A percentile compares a stretch with the other conserved stretches of the same genome.
Conservation (phyloP, 1,140 invertebrate genomes). For the Heliothis virescens region DNA sequence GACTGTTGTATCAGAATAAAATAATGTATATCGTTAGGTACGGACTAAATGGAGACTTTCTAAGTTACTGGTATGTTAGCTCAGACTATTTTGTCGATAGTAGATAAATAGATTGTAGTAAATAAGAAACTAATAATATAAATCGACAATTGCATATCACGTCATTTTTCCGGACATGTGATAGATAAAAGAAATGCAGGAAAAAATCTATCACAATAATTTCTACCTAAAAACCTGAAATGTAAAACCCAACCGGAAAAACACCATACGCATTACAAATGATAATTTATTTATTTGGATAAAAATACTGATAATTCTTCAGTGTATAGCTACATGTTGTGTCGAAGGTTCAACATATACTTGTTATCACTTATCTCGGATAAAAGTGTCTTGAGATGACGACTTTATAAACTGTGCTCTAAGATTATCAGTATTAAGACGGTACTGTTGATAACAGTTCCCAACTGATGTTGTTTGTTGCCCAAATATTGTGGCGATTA, state of each 20-base stretch:
- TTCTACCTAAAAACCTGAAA: not conserved
- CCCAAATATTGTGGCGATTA: not conserved
- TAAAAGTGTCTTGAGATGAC: slow-evolving; percentile 61
- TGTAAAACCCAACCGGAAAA: slow-evolving; percentile 7
- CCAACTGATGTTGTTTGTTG: not conserved
- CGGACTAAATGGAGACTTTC: too few species aligned
- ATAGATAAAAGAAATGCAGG: not conserved
- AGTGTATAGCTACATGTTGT: slow-evolving; percentile 10
- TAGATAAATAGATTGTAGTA: too few species aligned
- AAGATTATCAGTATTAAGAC: not conserved
- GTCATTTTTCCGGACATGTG: not conserved
- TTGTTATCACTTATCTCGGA: slow-evolving; percentile 58
- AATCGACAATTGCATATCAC: not conserved
- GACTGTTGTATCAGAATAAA: not conserved
- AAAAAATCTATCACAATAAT: not conserved
- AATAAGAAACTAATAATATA: not conserved
- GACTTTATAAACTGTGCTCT: slow-evolving; percentile 44
- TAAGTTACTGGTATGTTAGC: too few species aligned
- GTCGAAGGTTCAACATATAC: slow-evolving; percentile 26
- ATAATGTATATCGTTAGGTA: not conserved
- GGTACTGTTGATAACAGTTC: slow-evolving; percentile 32
- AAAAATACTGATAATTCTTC: slow-evolving; percentile 23
- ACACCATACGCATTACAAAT: not conserved
- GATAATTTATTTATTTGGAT: slow-evolving; percentile 16
- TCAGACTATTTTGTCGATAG: too few species aligned